These are phyloP conservation scores for Peromyscus eremicus DNA, from an alignment of 2,797 vertebrate genomes.

Conservation along the genomic window DNA sequence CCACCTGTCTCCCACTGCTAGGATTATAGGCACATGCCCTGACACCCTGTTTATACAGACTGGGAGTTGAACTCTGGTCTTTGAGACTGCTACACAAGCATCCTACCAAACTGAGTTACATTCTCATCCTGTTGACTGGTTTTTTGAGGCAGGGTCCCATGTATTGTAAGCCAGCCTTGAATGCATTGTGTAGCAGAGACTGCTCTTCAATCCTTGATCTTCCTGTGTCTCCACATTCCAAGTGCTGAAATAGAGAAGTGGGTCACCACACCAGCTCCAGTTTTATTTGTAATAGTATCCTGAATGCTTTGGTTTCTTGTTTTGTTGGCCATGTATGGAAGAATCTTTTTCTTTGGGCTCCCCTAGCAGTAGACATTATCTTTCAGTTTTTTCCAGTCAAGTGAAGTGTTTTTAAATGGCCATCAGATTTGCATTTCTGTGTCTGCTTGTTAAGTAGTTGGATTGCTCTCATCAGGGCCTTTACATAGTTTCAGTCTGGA, in stretches of 20 bases:
- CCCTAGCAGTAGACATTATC: not conserved
- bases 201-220: not conserved
- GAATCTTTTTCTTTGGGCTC: not conserved
- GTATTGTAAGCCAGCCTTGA: not conserved
- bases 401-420: not conserved
- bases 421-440: not conserved
- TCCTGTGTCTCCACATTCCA: not conserved
- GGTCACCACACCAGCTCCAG: no score
- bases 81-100: not conserved
- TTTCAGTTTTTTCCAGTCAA: slow-evolving; percentile 18
- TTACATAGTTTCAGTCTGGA: not conserved
- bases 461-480: not conserved
- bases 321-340: not conserved
- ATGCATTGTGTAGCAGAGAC: not conserved
- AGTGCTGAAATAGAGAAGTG: not conserved
- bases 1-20: not conserved
- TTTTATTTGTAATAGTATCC: not conserved
- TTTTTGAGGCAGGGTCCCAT: not conserved
- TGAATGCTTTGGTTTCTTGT: not conserved
- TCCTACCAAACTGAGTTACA: not conserved
- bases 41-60: not conserved
- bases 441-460: not conserved
- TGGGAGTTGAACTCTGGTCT: not conserved
- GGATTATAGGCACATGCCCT: not conserved
- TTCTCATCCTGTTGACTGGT: not conserved